A percentile compares a stretch with the other conserved stretches of the same genome.
phyloP scores from a whole-genome alignment of 2,888 invertebrate species.

The Nomada fabriciana region DNA sequence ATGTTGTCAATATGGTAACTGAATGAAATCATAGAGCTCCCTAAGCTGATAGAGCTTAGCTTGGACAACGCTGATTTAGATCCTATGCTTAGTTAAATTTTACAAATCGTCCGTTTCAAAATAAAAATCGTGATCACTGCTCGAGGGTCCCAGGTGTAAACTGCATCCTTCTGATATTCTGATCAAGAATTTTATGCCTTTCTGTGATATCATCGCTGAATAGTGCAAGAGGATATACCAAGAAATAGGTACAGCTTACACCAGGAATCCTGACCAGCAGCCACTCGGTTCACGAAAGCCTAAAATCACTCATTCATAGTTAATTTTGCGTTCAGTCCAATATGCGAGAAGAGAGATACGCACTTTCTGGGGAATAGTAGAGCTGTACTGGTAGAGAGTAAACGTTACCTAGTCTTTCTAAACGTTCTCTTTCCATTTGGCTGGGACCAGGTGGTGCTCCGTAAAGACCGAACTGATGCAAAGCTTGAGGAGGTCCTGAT shows the following conservation, averaged over 20 bases:
- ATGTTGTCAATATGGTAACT: neutral
- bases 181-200: neutral
- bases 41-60: too few relatives aligned
- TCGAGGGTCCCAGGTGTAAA: conserved; percentile 4
- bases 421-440: conserved; percentile 94
- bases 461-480: conserved; percentile 90
- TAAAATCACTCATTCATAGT: conserved; percentile 43
- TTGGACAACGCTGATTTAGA: conserved; percentile 12
- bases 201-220: neutral
- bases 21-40: neutral
- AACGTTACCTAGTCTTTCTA: conserved; percentile 91
- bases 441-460: conserved; percentile 91
- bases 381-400: conserved; percentile 9
- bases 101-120: conserved; percentile 15
- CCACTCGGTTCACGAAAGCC: conserved; percentile 20
- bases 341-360: conserved; percentile 58
- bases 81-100: conserved; percentile 13
- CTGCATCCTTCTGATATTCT: conserved; percentile 6
- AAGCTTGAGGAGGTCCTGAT: conserved; percentile 85
- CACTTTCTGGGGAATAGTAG: conserved; percentile 33
- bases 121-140: conserved; percentile 21
- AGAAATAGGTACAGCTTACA: conserved; percentile 9
- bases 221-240: neutral
- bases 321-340: conserved; percentile 48
- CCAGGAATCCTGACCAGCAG: conserved; percentile 17